phyloP scores from a whole-genome alignment of 1,140 invertebrate genomes.

The Samia ricini region DNA sequence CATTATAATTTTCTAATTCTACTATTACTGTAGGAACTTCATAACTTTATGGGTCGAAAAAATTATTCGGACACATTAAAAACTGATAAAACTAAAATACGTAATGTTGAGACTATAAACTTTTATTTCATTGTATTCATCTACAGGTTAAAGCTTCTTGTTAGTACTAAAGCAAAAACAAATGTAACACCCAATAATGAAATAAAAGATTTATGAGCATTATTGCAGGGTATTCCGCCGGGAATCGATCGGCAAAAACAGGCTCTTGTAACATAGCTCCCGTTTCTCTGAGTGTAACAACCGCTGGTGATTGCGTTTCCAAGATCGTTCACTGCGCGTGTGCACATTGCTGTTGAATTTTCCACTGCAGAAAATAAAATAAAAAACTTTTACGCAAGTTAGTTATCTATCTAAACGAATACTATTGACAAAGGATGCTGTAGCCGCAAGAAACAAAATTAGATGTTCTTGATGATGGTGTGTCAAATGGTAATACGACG shows the following conservation, averaged over 20 bases:
- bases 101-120: background rate
- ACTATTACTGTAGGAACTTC: too few species aligned
- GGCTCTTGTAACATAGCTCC: conserved; percentile 51
- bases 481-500: too few species aligned
- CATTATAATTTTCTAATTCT: background rate
- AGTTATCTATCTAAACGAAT: too few species aligned
- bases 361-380: conserved; percentile 68
- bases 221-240: conserved; percentile 59
- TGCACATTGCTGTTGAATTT: conserved; percentile 78
- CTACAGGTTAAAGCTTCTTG: background rate
- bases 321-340: conserved; percentile 55
- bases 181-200: background rate
- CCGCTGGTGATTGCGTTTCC: conserved; percentile 62
- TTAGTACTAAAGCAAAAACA: background rate
- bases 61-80: too few species aligned
- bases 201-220: conserved; percentile 17
- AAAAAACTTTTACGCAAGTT: background rate
- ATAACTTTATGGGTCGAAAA: too few species aligned
- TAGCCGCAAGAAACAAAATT: background rate
- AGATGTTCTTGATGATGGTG: too few species aligned
- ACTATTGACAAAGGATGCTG: background rate
- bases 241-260: conserved; percentile 62
- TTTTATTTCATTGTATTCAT: background rate
- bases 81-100: too few species aligned
- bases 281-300: conserved; percentile 59